These are phyloP conservation scores for Rhamphomyia laevipes DNA, from an alignment of 2,888 invertebrate genomes.

Conservation along the genomic window DNA sequence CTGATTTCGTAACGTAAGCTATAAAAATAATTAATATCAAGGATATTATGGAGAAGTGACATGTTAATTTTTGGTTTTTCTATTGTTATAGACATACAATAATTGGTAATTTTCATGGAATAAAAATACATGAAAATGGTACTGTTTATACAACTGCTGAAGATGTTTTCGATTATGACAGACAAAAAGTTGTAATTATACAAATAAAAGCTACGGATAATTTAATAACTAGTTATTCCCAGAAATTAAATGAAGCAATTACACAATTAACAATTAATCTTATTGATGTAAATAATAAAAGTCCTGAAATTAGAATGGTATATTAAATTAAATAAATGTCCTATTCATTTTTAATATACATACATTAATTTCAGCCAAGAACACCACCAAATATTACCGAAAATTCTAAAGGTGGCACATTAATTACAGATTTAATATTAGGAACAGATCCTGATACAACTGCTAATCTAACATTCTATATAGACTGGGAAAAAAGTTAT, in stretches of 20 bases:
- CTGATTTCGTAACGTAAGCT: conserved; percentile 45
- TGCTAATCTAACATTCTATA: conserved; percentile 44
- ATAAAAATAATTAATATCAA: neutral
- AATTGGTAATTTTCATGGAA: conserved; percentile 38
- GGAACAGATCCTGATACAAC: conserved; percentile 50
- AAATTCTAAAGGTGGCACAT: conserved; percentile 38
- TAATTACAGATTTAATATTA: conserved; percentile 36
- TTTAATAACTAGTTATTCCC: conserved; percentile 24
- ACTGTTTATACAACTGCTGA: conserved; percentile 42
- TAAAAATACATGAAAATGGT: conserved; percentile 45
- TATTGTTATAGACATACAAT: conserved; percentile 41
- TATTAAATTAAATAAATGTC: conserved; percentile 15
- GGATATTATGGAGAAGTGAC: too few relatives aligned
- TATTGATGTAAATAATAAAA: conserved; percentile 60
- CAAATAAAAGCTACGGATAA: conserved; percentile 44
- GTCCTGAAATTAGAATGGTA: conserved; percentile 52
- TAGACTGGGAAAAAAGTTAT: conserved; percentile 46
- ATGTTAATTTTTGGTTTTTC: too few relatives aligned
- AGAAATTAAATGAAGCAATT: conserved; percentile 26
- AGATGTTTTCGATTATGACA: conserved; percentile 50
- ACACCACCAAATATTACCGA: conserved; percentile 43
- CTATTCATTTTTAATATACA: neutral
- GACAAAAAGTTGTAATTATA: conserved; percentile 42
- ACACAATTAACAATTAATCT: conserved; percentile 49
- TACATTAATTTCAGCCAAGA: conserved; percentile 35